Conservation (phyloP, 2,797 vertebrate genomes). For the Chloroceryle inda region DNA sequence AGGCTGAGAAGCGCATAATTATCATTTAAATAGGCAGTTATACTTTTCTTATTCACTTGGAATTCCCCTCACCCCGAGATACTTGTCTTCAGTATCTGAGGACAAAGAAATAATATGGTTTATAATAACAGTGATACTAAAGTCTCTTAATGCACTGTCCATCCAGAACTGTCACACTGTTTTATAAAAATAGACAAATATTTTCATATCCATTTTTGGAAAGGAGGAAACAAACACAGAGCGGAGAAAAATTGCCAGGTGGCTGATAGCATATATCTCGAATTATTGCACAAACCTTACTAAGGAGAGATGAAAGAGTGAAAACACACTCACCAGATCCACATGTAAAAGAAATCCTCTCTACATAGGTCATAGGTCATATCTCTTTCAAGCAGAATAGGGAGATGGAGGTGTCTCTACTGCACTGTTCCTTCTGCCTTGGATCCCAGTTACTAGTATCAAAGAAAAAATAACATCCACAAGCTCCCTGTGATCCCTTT, state of each 20-base stretch:
- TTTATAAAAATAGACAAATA: not conserved
- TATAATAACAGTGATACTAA: not conserved
- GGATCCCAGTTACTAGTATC: not conserved
- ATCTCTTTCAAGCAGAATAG: not conserved
- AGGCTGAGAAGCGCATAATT: constrained; percentile 71
- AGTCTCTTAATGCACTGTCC: not conserved
- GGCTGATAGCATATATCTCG: not conserved
- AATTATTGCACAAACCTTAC: not conserved
- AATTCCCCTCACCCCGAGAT: not conserved
- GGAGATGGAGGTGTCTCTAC: not conserved
- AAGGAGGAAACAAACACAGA: not conserved
- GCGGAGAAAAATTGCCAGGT: not conserved
- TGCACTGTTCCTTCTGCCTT: not conserved
- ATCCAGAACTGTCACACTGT: not conserved
- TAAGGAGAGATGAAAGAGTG: not conserved
- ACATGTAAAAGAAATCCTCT: not conserved
- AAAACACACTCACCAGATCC: not conserved
- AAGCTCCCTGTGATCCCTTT: not conserved
- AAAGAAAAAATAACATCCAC: not conserved
- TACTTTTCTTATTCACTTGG: constrained; percentile 34
- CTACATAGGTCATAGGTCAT: not conserved
- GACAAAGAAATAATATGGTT: not conserved
- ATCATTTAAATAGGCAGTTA: constrained; percentile 68
- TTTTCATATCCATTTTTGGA: not conserved
- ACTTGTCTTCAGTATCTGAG: not conserved